Conservation (phyloP, 1,140 invertebrate species). For the Ladona fulva region DNA sequence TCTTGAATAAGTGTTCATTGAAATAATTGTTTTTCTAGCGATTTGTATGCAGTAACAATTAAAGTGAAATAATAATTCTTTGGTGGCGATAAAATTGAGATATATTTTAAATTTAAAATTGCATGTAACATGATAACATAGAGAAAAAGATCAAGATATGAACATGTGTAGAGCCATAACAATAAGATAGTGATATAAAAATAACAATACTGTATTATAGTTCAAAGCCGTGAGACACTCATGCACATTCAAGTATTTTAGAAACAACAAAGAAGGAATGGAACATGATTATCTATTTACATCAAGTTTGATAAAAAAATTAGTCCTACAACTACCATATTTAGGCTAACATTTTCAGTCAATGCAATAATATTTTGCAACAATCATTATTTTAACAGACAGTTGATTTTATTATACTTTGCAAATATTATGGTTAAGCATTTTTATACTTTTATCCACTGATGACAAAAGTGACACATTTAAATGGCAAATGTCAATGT, state of each 20-base stretch:
- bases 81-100: too few species aligned
- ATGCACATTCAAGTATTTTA: neutral
- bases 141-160: neutral
- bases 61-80: too few species aligned
- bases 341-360: neutral
- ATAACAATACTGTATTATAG: neutral
- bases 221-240: neutral
- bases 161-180: neutral
- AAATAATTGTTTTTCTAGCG: too few species aligned
- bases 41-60: too few species aligned
- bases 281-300: neutral
- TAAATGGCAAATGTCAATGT: neutral
- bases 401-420: neutral
- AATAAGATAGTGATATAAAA: constrained; percentile 5
- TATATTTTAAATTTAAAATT: too few species aligned
- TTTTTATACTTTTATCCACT: neutral
- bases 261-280: neutral
- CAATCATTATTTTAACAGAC: neutral
- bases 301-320: neutral
- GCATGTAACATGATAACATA: neutral
- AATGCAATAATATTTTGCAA: neutral
- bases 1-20: too few species aligned
- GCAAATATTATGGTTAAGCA: neutral
- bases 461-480: neutral
- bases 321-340: neutral